Conservation (phyloP, 2,797 vertebrate genomes). For the Chromobotia macracanthus region DNA sequence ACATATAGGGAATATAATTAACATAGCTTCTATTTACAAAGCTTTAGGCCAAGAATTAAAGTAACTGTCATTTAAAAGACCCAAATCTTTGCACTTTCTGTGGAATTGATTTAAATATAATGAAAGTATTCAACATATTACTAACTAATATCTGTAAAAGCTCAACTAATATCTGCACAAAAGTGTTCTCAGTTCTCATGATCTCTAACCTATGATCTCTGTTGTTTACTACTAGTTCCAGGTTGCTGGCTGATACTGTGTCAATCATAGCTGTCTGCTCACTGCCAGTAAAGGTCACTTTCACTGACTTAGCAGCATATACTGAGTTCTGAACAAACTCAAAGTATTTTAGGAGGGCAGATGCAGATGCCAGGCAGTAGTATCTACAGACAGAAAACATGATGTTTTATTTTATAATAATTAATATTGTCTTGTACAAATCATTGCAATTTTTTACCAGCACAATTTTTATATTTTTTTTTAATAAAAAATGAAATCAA, state of each 20-base stretch:
- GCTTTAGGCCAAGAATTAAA: not conserved
- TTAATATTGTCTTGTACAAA: not conserved
- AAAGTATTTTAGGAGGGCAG: constrained; percentile 91
- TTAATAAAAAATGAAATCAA: too few relatives aligned
- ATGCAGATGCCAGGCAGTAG: constrained; percentile 92
- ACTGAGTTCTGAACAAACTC: constrained; percentile 95
- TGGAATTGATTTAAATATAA: not conserved
- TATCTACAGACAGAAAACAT: constrained; percentile 78
- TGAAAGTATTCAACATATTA: not conserved
- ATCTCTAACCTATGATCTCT: constrained; percentile 86
- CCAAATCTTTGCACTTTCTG: not conserved
- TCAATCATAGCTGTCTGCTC: constrained; percentile 98
- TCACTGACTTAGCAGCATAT: constrained; percentile 92
- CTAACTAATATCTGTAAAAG: not conserved
- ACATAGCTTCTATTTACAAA: not conserved
- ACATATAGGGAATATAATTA: not conserved
- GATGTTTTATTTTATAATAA: constrained; percentile 53
- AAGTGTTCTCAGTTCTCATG: not conserved
- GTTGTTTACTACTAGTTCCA: constrained; percentile 93
- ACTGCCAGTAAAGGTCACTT: constrained; percentile 92
- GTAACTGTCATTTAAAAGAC: not conserved
- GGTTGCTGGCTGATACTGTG: constrained; percentile 88
- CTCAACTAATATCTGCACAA: not conserved
- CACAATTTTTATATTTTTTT: too few relatives aligned
- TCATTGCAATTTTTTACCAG: not conserved